phyloP scores from a whole-genome alignment of 1,140 invertebrate genomes.

The Pseudomyrmex flavicornis region DNA sequence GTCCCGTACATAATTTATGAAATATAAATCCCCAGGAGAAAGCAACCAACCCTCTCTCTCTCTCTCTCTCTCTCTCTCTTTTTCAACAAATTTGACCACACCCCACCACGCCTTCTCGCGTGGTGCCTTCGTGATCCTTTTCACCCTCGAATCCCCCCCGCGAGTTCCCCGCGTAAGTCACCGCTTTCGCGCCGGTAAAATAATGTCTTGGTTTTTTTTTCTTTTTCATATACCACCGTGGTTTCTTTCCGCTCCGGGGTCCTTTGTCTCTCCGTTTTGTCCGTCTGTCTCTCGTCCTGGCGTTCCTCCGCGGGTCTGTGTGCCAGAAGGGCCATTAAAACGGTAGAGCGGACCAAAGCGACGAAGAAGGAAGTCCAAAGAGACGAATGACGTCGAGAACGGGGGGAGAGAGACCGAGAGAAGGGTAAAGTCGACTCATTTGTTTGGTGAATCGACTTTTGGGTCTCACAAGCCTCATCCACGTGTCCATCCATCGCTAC shows the following conservation, averaged over 20 bases:
- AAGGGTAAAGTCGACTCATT: slow-evolving; percentile 76
- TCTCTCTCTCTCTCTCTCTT: neutral
- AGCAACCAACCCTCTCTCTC: slow-evolving; percentile 74
- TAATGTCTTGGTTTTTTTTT: slow-evolving; percentile 48
- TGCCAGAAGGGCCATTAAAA: slow-evolving; percentile 72
- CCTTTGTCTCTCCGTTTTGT: slow-evolving; percentile 52
- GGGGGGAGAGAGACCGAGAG: slow-evolving; percentile 21
- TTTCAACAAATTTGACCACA: slow-evolving; percentile 78
- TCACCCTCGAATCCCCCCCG: slow-evolving; percentile 10
- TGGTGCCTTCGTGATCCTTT: slow-evolving; percentile 63
- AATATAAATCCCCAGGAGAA: slow-evolving; percentile 77
- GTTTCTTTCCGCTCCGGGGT: slow-evolving; percentile 58
- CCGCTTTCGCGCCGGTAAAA: slow-evolving; percentile 60
- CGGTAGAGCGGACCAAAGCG: slow-evolving; percentile 54
- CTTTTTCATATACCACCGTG: slow-evolving; percentile 48
- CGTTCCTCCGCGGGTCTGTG: slow-evolving; percentile 55
- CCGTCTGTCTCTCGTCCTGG: slow-evolving; percentile 54
- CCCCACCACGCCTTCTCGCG: slow-evolving; percentile 77
- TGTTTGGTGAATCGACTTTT: slow-evolving; percentile 78
- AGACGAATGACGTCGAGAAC: slow-evolving; percentile 55
- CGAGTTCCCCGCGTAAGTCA: slow-evolving; percentile 33
- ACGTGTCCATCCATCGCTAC: slow-evolving; percentile 40
- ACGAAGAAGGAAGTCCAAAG: slow-evolving; percentile 56
- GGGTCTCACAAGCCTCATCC: slow-evolving; percentile 57
- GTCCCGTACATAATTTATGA: slow-evolving; percentile 77